Base-by-base conservation (phyloP, 2,888 invertebrate genomes). In the Eristalis pertinax region DNA sequence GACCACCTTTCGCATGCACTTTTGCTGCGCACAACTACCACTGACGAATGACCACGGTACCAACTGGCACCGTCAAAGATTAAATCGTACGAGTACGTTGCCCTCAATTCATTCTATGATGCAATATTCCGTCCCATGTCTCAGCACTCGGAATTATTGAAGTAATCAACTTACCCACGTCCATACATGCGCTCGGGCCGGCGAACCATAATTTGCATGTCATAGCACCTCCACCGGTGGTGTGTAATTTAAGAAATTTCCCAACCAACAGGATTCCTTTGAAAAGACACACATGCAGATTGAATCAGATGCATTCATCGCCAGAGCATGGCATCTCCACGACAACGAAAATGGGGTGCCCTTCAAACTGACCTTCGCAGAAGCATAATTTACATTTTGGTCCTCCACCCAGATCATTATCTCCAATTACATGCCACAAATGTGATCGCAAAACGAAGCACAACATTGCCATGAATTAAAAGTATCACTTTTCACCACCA, bases 371-470 rank as follows among this genome's bases (percentile, higher is more conserved):
- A 50, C 50, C 50, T 50, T 50, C 50, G 5, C 50, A 50, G 8
- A 15, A 60, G 32, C 32, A 60, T 24, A 26, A 26, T 60, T 60
- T 13, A 2, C 26, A 38, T 73, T n/a, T 72, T 43, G 41, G 63
- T 26, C 68, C 50, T 56, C 32, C 11, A 60, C 43, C 65, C 70
- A 58, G 83, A 86, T 83, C 78, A 83, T 79, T 83, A 86, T 86
- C 75, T 86, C 58, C 70, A 78, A 86, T 86, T 78, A 82, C 85
- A 78, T 74, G 73, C 38, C 77, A 74, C 73, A 82, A 58, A 65
- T 73, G 65, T 56, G 50, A 72, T 26, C 43, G 1, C 43, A 73
- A 63, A 73, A 38, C 10, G 60, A 29, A 64, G 38, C 35, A 73
- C 32, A 73, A 22, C 29, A 19, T 24, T 60, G 60, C 50, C 56